Base-by-base conservation (phyloP, 2,113 vertebrate genomes). In the Syngnathus scovelli region DNA sequence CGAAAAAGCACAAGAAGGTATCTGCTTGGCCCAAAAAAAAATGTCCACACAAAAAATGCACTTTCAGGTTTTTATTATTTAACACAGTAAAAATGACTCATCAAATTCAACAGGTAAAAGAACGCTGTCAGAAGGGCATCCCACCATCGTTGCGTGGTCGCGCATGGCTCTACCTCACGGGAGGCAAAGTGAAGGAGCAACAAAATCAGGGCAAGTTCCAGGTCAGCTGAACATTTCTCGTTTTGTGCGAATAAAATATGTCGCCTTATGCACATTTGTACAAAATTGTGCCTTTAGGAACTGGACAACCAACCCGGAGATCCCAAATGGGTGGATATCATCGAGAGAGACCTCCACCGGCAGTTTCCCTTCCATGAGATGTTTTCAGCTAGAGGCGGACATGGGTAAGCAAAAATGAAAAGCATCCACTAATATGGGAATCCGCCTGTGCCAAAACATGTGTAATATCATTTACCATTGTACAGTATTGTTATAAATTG, bases 321-420 rank as follows among this genome's bases (percentile, higher is more conserved):
- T 58, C 93, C 96, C 0, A 96, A 94, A 75, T 99, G 97, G 97
- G 79, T 98, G 71, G 96, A 99, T 0, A 90, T 98, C 76, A 99
- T 99, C 0, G 93, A 98, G 86, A 90, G 94, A 64, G 97, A 99
- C 80, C 93, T 99, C 49, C 97, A 99, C 81, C 90, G 97, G 44
- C 97, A 99, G 83, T 98, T 99, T 76, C 97, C 97, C 37, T 99
- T 99, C 87, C 97, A 99, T 0, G 96, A 99, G 91, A 98, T 99
- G 97, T 99, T 99, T 0, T 90, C 93, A 66, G 94, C 95, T 0
- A 92, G 95, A 4, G 97, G 96, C 55, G 96, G 97, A 68, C 94
- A 98, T 0, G 97, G 97, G 97, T 98, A 74, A 78, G 93, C 1
- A 0, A 5, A 7, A 15, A 27, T 27, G 27, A 27, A 27, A 27